Percentiles rank a stretch among this genome's conserved stretches.
phyloP scores from a whole-genome alignment of 2,888 invertebrate species.

The Aporophyla lueneburgensis region DNA sequence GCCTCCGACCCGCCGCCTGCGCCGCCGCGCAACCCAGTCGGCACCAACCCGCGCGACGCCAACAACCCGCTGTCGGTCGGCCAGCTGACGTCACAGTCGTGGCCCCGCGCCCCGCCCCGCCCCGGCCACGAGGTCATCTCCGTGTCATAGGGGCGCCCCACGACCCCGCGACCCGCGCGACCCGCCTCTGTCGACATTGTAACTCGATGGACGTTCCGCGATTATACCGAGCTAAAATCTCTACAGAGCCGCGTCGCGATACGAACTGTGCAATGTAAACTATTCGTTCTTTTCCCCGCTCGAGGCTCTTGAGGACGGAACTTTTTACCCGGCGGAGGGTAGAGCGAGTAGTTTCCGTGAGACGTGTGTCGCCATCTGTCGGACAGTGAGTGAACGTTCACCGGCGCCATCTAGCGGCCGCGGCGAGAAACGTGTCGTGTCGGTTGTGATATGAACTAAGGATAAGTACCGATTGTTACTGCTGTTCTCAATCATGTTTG shows the following conservation, averaged over 20 bases:
- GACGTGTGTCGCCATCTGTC: conserved; percentile 71
- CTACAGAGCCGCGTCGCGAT: conserved; percentile 63
- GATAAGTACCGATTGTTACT: conserved; percentile 72
- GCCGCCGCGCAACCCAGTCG: conserved; percentile 94
- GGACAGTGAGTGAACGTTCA: conserved; percentile 59
- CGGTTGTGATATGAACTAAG: conserved; percentile 82
- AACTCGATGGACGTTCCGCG: conserved; percentile 69
- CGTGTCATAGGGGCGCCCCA: conserved; percentile 84
- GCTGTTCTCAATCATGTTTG: conserved; percentile 65
- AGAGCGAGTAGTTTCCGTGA: conserved; percentile 64
- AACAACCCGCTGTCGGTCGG: conserved; percentile 98
- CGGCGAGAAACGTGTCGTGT: conserved; percentile 77
- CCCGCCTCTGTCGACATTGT: conserved; percentile 63
- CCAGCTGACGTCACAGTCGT: conserved; percentile 94
- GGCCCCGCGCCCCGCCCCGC: conserved; percentile 85
- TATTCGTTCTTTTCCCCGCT: conserved; percentile 66
- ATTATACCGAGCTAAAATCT: conserved; percentile 67
- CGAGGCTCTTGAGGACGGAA: conserved; percentile 46
- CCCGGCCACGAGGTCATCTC: conserved; percentile 88
- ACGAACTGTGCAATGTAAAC: conserved; percentile 53
- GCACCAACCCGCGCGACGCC: conserved; percentile 97
- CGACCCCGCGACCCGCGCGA: conserved; percentile 62
- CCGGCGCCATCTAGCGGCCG: conserved; percentile 78
- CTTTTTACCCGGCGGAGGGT: conserved; percentile 52
- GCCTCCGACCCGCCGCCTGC: conserved; percentile 92